Evolutionary conservation across 2,113 vertebrate genomes (phyloP).

Genomic region (Miniopterus natalensis): DNA sequence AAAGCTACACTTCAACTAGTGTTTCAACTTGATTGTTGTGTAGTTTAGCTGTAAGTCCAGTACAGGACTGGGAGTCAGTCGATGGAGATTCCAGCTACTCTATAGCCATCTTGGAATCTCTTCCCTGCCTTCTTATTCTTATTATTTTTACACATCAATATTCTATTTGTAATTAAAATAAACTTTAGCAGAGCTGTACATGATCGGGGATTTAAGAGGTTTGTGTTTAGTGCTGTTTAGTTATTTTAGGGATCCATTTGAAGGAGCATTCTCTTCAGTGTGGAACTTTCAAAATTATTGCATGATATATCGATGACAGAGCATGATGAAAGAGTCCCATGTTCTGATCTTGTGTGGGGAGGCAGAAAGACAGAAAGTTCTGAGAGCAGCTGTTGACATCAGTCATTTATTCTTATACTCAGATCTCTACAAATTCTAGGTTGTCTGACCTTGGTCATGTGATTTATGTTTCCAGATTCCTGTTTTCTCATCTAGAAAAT

Average conservation of each 20-base stretch:
- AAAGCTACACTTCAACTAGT: too few relatives aligned
- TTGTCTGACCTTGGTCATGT: background rate
- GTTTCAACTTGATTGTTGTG: too few relatives aligned
- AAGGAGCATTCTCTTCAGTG: background rate
- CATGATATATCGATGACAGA: background rate
- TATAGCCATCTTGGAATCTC: too few relatives aligned
- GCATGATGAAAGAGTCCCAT: background rate
- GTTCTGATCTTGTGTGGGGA: background rate
- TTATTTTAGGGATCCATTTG: background rate
- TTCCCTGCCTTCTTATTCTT: conserved; percentile 17
- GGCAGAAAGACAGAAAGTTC: background rate
- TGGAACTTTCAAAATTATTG: conserved; percentile 28
- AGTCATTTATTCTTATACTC: conserved; percentile 13
- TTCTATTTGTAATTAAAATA: conserved; percentile 41
- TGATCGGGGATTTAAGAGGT: background rate
- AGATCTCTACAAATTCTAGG: background rate
- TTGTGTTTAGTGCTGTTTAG: background rate
- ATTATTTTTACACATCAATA: background rate
- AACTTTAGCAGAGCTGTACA: background rate
- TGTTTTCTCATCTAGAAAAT: conserved; percentile 36
- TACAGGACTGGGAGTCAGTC: too few relatives aligned
- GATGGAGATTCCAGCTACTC: too few relatives aligned
- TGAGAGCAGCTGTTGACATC: background rate
- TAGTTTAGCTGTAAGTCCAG: too few relatives aligned
- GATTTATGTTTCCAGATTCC: conserved; percentile 1